Conservation (phyloP, 2,888 invertebrate species). For the Eupeodes luniger region DNA sequence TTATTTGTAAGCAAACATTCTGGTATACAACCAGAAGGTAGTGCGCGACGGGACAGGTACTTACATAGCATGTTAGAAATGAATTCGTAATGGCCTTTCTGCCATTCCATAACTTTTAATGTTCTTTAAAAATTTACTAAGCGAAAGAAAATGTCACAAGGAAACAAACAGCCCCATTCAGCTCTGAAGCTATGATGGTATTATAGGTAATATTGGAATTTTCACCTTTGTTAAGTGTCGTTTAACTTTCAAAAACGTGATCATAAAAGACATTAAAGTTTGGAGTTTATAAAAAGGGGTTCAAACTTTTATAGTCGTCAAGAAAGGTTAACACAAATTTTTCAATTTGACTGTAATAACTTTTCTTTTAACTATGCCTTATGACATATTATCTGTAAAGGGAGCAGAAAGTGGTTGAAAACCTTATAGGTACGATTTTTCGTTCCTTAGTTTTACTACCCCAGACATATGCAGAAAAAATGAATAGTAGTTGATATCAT, state of each 20-base stretch:
- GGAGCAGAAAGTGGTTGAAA: neutral
- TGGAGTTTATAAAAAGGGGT: slow-evolving; percentile 22
- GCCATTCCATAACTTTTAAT: slow-evolving; percentile 73
- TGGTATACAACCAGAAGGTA: neutral
- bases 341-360: neutral
- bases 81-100: slow-evolving; percentile 58
- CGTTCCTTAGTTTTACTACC: no score
- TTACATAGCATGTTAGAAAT: slow-evolving; percentile 40
- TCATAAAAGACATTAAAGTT: slow-evolving; percentile 52
- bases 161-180: slow-evolving; percentile 3
- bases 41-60: neutral
- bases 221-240: slow-evolving; percentile 69
- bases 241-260: slow-evolving; percentile 62
- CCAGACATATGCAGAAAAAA: no score
- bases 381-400: neutral
- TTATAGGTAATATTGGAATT: slow-evolving; percentile 63
- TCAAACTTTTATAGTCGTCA: slow-evolving; percentile 1
- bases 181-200: slow-evolving; percentile 21
- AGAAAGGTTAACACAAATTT: slow-evolving; percentile 7
- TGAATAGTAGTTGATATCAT: no score
- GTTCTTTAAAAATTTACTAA: slow-evolving; percentile 72
- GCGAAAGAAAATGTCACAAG: slow-evolving; percentile 58
- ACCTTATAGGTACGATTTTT: no score
- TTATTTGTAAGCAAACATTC: slow-evolving; percentile 6
- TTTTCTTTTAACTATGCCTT: neutral